Evolutionary conservation across 2,113 vertebrate species (phyloP).

Genomic region (Nicator chloris): DNA sequence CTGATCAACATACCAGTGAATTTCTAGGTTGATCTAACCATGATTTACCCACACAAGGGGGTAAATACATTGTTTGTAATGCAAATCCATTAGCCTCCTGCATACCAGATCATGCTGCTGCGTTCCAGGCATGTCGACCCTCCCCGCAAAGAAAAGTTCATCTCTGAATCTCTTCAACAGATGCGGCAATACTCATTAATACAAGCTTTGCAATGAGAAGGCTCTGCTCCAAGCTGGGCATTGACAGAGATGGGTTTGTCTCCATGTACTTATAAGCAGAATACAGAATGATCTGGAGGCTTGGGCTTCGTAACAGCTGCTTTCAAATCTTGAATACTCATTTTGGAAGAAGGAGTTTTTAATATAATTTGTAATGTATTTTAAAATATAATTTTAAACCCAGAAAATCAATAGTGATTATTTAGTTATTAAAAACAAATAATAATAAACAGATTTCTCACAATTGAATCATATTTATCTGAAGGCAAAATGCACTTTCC

Average conservation of each 20-base stretch:
- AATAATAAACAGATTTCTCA: neutral
- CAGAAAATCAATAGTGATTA: neutral
- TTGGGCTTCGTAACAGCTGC: neutral
- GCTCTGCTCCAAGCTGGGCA: neutral
- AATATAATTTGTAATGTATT: neutral
- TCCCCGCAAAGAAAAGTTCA: neutral
- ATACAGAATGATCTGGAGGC: neutral
- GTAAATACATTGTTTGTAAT: neutral
- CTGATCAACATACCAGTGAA: neutral
- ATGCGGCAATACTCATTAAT: neutral
- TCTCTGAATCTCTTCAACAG: neutral
- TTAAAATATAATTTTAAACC: neutral
- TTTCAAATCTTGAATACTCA: neutral
- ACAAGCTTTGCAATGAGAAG: neutral
- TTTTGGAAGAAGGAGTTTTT: neutral
- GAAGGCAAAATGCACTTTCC: neutral
- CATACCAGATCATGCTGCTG: neutral
- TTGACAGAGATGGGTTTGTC: neutral
- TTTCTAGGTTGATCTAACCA: neutral
- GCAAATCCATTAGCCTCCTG: neutral
- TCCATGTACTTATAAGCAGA: neutral
- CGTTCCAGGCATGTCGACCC: neutral
- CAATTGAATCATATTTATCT: neutral
- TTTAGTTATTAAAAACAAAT: neutral
- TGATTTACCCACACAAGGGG: neutral